Conservation (phyloP, 2,888 invertebrate genomes). For the Drosophila falleni region DNA sequence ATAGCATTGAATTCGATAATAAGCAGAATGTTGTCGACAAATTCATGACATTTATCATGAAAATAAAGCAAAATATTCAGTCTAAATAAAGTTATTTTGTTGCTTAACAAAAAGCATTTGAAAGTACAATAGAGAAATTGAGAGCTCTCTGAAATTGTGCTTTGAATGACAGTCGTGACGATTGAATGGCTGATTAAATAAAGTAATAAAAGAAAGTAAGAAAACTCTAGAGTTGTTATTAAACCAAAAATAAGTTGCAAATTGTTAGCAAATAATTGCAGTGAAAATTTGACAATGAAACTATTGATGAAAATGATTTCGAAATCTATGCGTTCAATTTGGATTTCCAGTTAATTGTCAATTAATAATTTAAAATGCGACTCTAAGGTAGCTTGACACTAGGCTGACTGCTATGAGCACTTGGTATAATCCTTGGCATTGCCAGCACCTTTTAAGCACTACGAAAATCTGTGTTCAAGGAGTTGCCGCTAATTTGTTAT, state of each 20-base stretch:
- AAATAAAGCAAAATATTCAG: slow-evolving; percentile 47
- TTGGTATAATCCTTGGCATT: slow-evolving; percentile 30
- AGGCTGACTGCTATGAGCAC: slow-evolving; percentile 25
- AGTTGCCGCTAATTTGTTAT: slow-evolving; percentile 74
- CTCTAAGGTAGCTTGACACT: slow-evolving; percentile 9
- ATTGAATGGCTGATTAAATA: slow-evolving; percentile 2
- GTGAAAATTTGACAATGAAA: slow-evolving; percentile 9
- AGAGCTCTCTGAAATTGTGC: background rate
- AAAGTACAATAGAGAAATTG: background rate
- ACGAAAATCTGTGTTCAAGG: slow-evolving; percentile 52
- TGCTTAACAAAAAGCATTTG: background rate
- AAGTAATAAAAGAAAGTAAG: slow-evolving; percentile 24
- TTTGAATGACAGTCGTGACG: background rate
- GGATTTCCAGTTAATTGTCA: background rate
- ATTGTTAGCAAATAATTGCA: slow-evolving; percentile 12
- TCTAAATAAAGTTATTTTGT: slow-evolving; percentile 53
- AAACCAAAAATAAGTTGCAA: slow-evolving; percentile 36
- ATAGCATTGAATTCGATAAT: slow-evolving; percentile 51
- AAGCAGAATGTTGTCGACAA: slow-evolving; percentile 10
- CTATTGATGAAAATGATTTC: background rate
- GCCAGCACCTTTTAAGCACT: slow-evolving; percentile 45
- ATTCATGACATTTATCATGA: slow-evolving; percentile 30
- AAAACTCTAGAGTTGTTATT: slow-evolving; percentile 46
- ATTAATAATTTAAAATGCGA: slow-evolving; percentile 3
- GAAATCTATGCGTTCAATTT: background rate